Evolutionary conservation across 2,797 vertebrate genomes (phyloP).

Genomic region (Poecilia wingei): DNA sequence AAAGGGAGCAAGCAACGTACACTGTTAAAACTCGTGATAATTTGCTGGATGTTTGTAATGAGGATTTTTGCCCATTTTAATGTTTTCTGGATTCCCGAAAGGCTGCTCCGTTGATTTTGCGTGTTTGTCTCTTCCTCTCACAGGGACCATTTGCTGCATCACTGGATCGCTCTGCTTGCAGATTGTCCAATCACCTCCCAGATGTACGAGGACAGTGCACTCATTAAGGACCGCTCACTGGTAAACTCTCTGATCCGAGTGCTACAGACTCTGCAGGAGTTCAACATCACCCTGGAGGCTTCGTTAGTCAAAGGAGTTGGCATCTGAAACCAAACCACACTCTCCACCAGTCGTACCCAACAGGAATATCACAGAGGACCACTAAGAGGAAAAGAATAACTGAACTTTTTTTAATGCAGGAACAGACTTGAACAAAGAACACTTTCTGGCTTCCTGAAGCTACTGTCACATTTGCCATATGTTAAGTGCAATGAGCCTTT

Average conservation of each 20-base stretch:
- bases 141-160: slow-evolving; percentile 97
- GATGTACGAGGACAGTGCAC: slow-evolving; percentile 97
- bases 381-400: slow-evolving; percentile 64
- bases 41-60: background rate
- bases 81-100: background rate
- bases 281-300: slow-evolving; percentile 98
- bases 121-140: slow-evolving; percentile 39
- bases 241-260: slow-evolving; percentile 98
- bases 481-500: slow-evolving; percentile 91
- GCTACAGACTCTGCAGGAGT: slow-evolving; percentile 98
- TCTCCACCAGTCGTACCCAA: slow-evolving; percentile 49
- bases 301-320: slow-evolving; percentile 97
- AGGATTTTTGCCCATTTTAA: background rate
- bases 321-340: slow-evolving; percentile 69
- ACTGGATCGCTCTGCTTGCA: slow-evolving; percentile 97
- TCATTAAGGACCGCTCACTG: slow-evolving; percentile 96
- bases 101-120: background rate
- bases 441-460: slow-evolving; percentile 95
- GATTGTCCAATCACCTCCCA: slow-evolving; percentile 96
- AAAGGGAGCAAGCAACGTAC: background rate
- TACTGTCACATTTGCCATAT: slow-evolving; percentile 90
- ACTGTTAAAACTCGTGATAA: background rate
- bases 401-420: slow-evolving; percentile 80
- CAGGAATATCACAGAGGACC: slow-evolving; percentile 67
- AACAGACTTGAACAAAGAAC: slow-evolving; percentile 88